Conservation (phyloP, 2,113 vertebrate genomes). For the Poeciliopsis turrubarensis region DNA sequence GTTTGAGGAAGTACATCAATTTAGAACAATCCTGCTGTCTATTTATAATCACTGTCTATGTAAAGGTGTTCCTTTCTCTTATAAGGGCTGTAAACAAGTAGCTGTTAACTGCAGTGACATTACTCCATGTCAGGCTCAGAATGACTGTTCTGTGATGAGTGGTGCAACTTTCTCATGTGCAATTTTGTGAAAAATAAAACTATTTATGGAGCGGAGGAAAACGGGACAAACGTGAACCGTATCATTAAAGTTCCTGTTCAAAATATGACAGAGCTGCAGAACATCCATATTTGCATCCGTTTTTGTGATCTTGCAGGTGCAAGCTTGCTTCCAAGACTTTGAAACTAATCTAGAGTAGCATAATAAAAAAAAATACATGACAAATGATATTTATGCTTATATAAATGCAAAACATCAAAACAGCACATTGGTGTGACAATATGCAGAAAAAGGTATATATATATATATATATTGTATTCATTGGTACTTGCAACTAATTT, state of each 20-base stretch:
- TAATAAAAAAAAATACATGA: not conserved
- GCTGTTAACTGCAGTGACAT: constrained; percentile 38
- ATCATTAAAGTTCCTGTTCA: not conserved
- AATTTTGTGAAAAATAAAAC: constrained; percentile 20
- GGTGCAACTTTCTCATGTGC: constrained; percentile 33
- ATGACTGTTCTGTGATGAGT: not conserved
- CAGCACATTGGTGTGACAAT: constrained; percentile 32
- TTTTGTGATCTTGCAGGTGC: not conserved
- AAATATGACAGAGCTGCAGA: not conserved
- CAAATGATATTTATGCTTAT: constrained; percentile 14
- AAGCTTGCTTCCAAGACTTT: not conserved
- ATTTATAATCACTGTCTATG: constrained; percentile 43
- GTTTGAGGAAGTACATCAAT: constrained; percentile 19
- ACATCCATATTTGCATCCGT: not conserved
- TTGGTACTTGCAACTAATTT: constrained; percentile 41
- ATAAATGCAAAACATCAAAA: constrained; percentile 12
- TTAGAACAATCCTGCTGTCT: constrained; percentile 29
- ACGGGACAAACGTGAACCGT: not conserved
- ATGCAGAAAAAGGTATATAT: constrained; percentile 41
- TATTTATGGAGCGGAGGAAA: not conserved
- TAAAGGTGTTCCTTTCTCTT: constrained; percentile 49
- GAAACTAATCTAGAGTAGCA: not conserved
- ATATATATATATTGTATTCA: constrained; percentile 30
- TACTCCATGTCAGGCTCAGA: constrained; percentile 21
- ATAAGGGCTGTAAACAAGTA: constrained; percentile 64